phyloP scores from a whole-genome alignment of 1,140 invertebrate species.

The Drusus annulatus region DNA sequence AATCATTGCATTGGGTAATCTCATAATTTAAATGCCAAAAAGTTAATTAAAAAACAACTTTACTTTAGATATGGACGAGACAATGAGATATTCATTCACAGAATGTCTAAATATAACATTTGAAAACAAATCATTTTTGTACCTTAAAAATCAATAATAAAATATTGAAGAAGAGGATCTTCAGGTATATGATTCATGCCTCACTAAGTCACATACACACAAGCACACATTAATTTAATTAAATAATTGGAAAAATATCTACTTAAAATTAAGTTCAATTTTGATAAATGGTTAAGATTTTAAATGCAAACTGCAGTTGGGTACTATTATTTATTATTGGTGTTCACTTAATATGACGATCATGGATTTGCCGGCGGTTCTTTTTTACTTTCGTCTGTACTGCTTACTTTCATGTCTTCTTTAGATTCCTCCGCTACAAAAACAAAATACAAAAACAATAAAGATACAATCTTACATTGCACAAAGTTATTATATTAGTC shows the following conservation, averaged over 20 bases:
- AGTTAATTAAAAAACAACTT: no score
- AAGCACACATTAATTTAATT: slow-evolving; percentile 38
- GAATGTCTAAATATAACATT: background rate
- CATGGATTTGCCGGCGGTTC: slow-evolving; percentile 72
- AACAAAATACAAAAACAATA: background rate
- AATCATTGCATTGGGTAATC: no score
- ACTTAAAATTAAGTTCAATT: slow-evolving; percentile 40
- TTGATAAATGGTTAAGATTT: slow-evolving; percentile 37
- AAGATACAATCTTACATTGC: no score
- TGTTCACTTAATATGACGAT: slow-evolving; percentile 62
- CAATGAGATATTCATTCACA: no score
- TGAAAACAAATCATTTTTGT: slow-evolving; percentile 8
- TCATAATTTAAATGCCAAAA: no score
- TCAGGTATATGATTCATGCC: slow-evolving; percentile 5
- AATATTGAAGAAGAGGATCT: background rate
- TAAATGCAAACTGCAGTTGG: slow-evolving; percentile 11
- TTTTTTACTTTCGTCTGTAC: slow-evolving; percentile 77
- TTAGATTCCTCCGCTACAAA: slow-evolving; percentile 75
- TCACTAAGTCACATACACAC: slow-evolving; percentile 30
- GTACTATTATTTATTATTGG: background rate
- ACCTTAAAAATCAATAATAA: slow-evolving; percentile 29
- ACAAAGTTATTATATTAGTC: no score
- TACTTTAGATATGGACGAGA: no score
- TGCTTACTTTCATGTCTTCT: slow-evolving; percentile 74
- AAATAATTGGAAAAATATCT: slow-evolving; percentile 44